Conservation (phyloP, 2,113 vertebrate species). For the Rutilus rutilus region DNA sequence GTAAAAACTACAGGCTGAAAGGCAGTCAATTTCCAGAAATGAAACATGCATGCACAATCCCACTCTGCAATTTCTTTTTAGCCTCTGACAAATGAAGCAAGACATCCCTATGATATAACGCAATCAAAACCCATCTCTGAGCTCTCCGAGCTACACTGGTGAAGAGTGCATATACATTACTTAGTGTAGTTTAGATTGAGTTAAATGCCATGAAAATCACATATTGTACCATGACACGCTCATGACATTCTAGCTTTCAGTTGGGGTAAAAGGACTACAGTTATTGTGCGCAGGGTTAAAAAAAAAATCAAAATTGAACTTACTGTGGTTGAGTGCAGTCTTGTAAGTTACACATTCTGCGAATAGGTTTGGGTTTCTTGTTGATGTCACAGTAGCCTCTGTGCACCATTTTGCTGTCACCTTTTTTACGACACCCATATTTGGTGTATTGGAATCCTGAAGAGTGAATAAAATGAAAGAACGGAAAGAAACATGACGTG, state of each 20-base stretch:
- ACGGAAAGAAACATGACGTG: background rate
- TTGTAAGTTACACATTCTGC: constrained; percentile 94
- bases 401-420: constrained; percentile 94
- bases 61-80: background rate
- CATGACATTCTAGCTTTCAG: background rate
- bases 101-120: background rate
- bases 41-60: constrained; percentile 22
- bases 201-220: background rate
- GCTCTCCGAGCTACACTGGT: background rate
- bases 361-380: constrained; percentile 95
- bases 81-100: background rate
- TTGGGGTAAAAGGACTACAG: background rate
- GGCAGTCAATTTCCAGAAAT: background rate
- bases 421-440: constrained; percentile 94
- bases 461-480: background rate
- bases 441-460: constrained; percentile 95
- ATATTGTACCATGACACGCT: background rate
- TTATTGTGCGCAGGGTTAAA: background rate
- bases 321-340: constrained; percentile 93
- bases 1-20: background rate
- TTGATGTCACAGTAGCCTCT: constrained; percentile 88
- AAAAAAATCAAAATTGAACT: constrained; percentile 64
- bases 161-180: constrained; percentile 4
- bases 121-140: background rate
- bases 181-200: constrained; percentile 3